Evolutionary conservation across 1,140 invertebrate genomes (phyloP), one percentile per base, ranked within the genome.

Genomic region (Lepidurus arcticus): DNA sequence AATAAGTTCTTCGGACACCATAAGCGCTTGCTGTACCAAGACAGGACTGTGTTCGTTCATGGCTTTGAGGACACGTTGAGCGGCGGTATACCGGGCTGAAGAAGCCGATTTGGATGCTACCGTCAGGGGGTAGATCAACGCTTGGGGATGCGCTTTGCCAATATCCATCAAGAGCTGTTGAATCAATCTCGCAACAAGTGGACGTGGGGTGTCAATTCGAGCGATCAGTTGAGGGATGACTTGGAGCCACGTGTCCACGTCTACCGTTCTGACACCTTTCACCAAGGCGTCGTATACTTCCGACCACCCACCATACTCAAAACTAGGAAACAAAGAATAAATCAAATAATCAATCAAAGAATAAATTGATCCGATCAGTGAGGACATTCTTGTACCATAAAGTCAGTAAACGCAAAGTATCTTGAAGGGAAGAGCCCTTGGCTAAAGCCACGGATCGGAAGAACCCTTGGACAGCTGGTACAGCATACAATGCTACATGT

Each of bases 241-340:
- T 89, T 99, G 97, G 1, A 99, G 87, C 98, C 98, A 99, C 11
- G 96, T 98, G 82, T 99, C 97, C 78, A 99, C 96, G 82, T 98
- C 94, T 44, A 99, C 96, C 0, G 92, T 90, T 80, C 94, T 91
- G 73, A 99, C 92, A 0, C 96, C 96, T 81, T 98, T 96, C 0
- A 92, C 89, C 21, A 99, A 89, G 0, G 95, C 95, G 78, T 98
- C 94, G 83, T 97, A 93, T 0, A 99, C 96, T 83, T 97, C 94
- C 0, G 92, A 89, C 86, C 93, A 91, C 80, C 98, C 94, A 0
- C 96, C 96, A 83, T 97, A 95, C 82, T 98, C 95, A 83, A 98
- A 65, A 65, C 53, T 65, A 21, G 6, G 7, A 21, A 16, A 65
- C 53, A 21, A 11, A 7, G 21, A 16, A 65, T 7, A 13, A 21